Base-by-base conservation (phyloP, 1,140 invertebrate genomes). In the Antheraea pernyi region DNA sequence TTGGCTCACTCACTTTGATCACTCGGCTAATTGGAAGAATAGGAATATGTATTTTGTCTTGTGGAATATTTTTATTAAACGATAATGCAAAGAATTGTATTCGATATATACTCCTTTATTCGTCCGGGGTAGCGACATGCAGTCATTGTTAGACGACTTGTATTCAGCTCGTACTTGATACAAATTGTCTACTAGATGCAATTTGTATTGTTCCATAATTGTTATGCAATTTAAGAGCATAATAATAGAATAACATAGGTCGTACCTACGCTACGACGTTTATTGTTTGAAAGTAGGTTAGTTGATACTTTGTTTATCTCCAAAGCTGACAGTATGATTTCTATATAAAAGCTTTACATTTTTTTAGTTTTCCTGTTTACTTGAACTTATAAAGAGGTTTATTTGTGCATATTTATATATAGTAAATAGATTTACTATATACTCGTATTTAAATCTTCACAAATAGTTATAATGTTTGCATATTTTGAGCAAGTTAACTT, bases 191-290 rank as follows among this genome's bases (percentile, higher is more conserved):
- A 16, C 16, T 53, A 53, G 5, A 53, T 53, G 46, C 16, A 53
- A 53, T 53, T 53, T 53, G 46, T n/a, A 53, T 53, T 53, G 46
- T 53, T n/a, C 46, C 46, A 53, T 53, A n/a, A 53, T 53, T 53
- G 46, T 53, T 16, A 53, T 53, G 46, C 46, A 13, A 16, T 53
- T 53, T 53, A 53, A 53, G 46, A 53, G 46, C 16, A 53, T 53
- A 53, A 53, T 53, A 53, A 53, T 53, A 53, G 9, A 53, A 53
- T 16, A 53, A 53, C 46, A 53, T 53, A 6, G 46, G 46, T 53
- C 11, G 39, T 42, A 42, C 8, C 39, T 42, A 10, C 11, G 11
- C 39, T 42, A 42, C 11, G 39, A 42, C 1, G 46, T 53, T 53
- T 53, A 53, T 53, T 53, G 46, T 53, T 53, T 53, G 13, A 16